Percentiles rank a stretch among this genome's conserved stretches.
Evolutionary conservation across 2,113 vertebrate genomes (phyloP).

Genomic region (Laticauda colubrina): DNA sequence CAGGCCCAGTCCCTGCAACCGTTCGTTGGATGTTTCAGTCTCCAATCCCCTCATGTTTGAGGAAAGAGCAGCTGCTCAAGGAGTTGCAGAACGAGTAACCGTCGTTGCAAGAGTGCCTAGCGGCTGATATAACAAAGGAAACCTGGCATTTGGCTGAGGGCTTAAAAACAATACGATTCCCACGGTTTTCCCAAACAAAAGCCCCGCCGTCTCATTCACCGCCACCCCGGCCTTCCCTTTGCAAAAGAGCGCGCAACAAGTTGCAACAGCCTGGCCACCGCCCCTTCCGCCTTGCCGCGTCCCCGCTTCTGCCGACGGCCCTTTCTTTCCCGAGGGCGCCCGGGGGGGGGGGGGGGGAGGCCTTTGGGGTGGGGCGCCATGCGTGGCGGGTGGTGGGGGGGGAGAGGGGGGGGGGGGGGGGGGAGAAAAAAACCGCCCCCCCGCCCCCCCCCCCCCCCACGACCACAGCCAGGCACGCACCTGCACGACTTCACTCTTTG

Average conservation of each 20-base stretch:
- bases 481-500: constrained; percentile 4
- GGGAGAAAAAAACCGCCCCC: no score
- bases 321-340: neutral
- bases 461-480: neutral
- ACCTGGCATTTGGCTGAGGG: neutral
- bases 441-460: no score
- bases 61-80: neutral
- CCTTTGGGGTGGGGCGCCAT: no score
- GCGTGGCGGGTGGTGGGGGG: neutral
- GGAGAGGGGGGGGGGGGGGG: no score
- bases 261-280: neutral
- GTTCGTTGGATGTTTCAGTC: no score
- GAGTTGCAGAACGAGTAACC: neutral
- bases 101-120: neutral
- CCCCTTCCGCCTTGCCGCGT: neutral
- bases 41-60: neutral
- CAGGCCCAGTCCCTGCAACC: no score
- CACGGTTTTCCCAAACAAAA: neutral
- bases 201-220: neutral
- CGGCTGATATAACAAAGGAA: neutral
- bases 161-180: neutral
- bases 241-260: neutral
- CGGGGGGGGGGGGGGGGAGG: no score
- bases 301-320: neutral
- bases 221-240: neutral